phyloP scores from a whole-genome alignment of 1,140 invertebrate genomes.

The Philotrypesis tridentata region DNA sequence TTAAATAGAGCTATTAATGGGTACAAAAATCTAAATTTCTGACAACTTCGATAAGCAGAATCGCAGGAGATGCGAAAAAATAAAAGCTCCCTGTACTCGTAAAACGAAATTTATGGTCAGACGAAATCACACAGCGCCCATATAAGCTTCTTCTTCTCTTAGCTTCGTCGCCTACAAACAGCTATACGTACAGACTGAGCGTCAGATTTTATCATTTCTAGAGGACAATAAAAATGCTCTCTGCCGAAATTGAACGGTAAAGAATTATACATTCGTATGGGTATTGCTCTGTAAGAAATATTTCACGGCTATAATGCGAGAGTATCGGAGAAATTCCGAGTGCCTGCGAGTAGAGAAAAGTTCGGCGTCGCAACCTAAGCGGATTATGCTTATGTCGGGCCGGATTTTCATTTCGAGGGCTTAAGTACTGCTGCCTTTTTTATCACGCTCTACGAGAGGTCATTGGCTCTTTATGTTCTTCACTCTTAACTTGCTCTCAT shows the following conservation, averaged over 20 bases:
- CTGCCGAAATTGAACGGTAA: not conserved
- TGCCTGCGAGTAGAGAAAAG: not conserved
- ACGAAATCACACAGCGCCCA: not conserved
- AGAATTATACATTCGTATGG: slow-evolving; percentile 1
- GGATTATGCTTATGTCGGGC: slow-evolving; percentile 19
- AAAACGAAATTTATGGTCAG: slow-evolving; percentile 15
- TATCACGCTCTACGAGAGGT: not conserved
- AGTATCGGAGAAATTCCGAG: slow-evolving; percentile 6
- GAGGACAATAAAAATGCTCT: slow-evolving; percentile 13
- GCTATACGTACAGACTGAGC: no score
- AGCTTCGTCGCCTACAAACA: no score
- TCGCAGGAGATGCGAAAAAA: not conserved
- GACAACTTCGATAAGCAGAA: not conserved
- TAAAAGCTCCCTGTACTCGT: not conserved
- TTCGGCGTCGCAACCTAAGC: not conserved
- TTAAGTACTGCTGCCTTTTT: slow-evolving; percentile 8
- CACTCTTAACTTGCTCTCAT: no score
- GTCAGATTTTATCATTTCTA: slow-evolving; percentile 21
- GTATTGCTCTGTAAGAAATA: not conserved
- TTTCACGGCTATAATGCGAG: not conserved
- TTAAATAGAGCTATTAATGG: no score
- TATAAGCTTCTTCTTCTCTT: no score
- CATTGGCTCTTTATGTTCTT: slow-evolving; percentile 13
- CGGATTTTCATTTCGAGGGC: slow-evolving; percentile 18
- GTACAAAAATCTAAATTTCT: not conserved